Base-by-base conservation (phyloP, 2,888 invertebrate genomes). In the Cecidostiba fungosa region DNA sequence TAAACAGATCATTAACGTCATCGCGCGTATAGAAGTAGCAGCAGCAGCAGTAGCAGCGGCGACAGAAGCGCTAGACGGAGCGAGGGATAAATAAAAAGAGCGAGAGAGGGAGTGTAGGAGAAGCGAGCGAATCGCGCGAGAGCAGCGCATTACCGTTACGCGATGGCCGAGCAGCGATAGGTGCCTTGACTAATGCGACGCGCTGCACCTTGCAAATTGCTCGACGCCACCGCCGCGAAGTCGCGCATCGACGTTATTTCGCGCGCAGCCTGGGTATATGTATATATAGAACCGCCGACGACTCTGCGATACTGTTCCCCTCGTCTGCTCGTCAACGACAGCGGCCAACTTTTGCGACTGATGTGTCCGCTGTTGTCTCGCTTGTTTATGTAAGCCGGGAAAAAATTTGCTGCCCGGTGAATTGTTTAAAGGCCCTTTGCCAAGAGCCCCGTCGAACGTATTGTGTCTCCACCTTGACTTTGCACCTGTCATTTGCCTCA, bases 181-280 rank as follows among this genome's bases (percentile, higher is more conserved):
- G 92, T 90, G 90, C 90, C 92, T 91, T 92, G 92, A 92, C 93
- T 93, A 93, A 93, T 93, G 93, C 91, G 91, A 91, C 89, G 90
- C 89, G 90, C 90, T 91, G 92, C 93, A 93, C 93, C 92, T 92
- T 92, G 93, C 93, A 93, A 93, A 92, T 93, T 93, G 92, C 91
- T 89, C 88, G 88, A 5, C 50, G 69, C 47, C 79, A 5, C 54
- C 54, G 54, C n/a, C n/a, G n/a, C n/a, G n/a, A 47, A 47, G 70
- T 66, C 83, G 72, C 72, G 73, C 80, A 86, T 86, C 80, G 83
- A 80, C 84, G 80, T 80, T 86, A 76, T 79, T 82, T 74, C 26
- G 73, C 76, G 47, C 72, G 26, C n/a, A 59, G 23, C 6, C 23
- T 59, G 23, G 0, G 23, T 23, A 19, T 59, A 4, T 23, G 10